Percentiles rank a stretch among this genome's conserved stretches.
Evolutionary conservation across 2,797 vertebrate species (phyloP).

Genomic region (Euphonia xanthogaster): DNA sequence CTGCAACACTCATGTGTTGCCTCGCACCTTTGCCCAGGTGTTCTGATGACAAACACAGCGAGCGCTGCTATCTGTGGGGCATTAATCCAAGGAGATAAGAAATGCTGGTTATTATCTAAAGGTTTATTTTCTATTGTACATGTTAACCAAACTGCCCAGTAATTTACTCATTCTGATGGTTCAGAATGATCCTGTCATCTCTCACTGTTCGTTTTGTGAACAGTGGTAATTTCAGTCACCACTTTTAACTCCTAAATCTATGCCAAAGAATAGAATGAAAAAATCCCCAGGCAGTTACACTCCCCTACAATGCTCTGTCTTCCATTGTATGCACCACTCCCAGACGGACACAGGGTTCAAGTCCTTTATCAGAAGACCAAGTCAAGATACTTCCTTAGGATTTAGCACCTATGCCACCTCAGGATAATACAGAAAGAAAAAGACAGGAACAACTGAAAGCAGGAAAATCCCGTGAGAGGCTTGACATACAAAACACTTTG

Average conservation of each 20-base stretch:
- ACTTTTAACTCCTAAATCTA: not conserved
- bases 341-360: not conserved
- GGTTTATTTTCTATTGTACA: not conserved
- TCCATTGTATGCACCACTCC: not conserved
- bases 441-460: not conserved
- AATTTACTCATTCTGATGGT: not conserved
- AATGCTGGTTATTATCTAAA: not conserved
- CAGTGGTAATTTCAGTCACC: not conserved
- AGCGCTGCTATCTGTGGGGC: not conserved
- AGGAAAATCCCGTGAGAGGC: not conserved
- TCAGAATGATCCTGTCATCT: not conserved
- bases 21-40: not conserved
- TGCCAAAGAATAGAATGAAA: not conserved
- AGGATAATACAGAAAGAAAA: not conserved
- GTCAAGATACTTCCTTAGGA: not conserved
- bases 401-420: not conserved
- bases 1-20: not conserved
- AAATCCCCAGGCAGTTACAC: not conserved
- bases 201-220: not conserved
- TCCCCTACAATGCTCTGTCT: not conserved
- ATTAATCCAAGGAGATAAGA: not conserved
- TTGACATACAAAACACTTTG: fast-evolving
- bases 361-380: not conserved
- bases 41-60: not conserved
- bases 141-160: not conserved